phyloP scores from a whole-genome alignment of 2,888 invertebrate genomes.

The Polietes domitor region DNA sequence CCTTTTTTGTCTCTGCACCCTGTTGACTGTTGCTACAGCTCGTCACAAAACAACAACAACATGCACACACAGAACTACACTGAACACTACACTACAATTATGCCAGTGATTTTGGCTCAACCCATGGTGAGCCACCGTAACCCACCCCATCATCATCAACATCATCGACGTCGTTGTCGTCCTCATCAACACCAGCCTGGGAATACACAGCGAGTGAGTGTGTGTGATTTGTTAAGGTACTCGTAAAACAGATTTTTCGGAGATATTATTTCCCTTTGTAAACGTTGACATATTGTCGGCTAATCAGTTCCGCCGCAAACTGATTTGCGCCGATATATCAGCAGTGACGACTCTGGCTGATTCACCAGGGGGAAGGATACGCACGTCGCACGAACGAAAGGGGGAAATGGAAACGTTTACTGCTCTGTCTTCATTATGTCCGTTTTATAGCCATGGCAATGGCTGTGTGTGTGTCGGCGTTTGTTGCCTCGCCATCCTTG shows the following conservation, averaged over 20 bases:
- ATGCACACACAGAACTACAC: conserved; percentile 33
- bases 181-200: conserved; percentile 38
- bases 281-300: conserved; percentile 79
- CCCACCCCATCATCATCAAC: conserved; percentile 45
- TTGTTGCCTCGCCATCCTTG: conserved; percentile 49
- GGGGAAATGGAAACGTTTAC: conserved; percentile 30
- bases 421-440: conserved; percentile 24
- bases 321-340: conserved; percentile 56
- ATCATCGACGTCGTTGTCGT: conserved; percentile 35
- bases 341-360: background rate
- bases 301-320: conserved; percentile 80
- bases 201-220: conserved; percentile 35
- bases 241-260: conserved; percentile 61
- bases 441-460: conserved; percentile 48
- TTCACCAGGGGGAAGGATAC: background rate
- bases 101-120: conserved; percentile 19
- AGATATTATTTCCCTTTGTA: conserved; percentile 65
- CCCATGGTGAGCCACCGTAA: conserved; percentile 58
- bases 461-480: conserved; percentile 49
- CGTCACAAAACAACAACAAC: background rate
- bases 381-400: background rate
- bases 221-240: conserved; percentile 56
- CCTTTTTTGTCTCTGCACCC: conserved; percentile 39
- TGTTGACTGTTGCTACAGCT: conserved; percentile 64
- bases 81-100: conserved; percentile 59